Conservation (phyloP, 2,113 vertebrate genomes). For the Emydocephalus ijimae region DNA sequence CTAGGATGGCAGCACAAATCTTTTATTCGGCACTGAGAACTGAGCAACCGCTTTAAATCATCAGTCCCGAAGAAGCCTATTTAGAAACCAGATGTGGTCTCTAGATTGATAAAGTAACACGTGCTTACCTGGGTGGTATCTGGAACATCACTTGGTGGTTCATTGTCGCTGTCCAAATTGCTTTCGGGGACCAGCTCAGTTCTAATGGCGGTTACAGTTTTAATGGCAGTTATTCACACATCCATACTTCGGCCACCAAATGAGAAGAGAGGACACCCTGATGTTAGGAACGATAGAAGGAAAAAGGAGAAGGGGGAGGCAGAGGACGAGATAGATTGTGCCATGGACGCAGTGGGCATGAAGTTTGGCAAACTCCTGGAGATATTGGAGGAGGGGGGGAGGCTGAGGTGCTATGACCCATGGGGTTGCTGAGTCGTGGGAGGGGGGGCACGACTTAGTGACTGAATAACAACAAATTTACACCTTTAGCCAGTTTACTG, state of each 20-base stretch:
- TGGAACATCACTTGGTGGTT: neutral
- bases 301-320: neutral
- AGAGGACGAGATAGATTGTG: neutral
- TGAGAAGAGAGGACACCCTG: neutral
- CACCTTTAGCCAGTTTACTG: neutral
- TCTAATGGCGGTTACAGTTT: neutral
- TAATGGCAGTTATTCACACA: neutral
- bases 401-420: neutral
- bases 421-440: neutral
- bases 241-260: neutral
- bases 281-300: neutral
- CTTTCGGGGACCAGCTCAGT: neutral
- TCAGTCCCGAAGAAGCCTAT: neutral
- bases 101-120: neutral
- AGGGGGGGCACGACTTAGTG: neutral
- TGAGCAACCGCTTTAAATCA: neutral
- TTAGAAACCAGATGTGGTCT: neutral
- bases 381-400: neutral
- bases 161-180: neutral
- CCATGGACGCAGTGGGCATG: neutral
- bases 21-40: neutral
- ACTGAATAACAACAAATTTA: neutral
- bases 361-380: neutral
- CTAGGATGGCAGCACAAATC: neutral
- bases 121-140: neutral